Evolutionary conservation across 2,113 vertebrate species (phyloP), one percentile per base, ranked within the genome.

Genomic region (Lucifuga dentata): DNA sequence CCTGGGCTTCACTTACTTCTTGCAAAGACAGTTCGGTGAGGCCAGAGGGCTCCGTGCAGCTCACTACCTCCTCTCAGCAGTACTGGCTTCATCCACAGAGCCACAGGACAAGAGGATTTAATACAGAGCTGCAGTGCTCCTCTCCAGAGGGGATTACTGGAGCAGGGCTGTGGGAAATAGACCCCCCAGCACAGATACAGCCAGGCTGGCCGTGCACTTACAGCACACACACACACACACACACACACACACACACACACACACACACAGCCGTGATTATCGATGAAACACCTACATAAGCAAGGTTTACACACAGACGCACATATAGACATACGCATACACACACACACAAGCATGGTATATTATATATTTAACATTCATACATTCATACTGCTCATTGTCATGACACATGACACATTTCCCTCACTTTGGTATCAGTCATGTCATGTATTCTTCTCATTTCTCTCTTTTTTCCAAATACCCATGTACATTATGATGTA

Each of bases 101-200:
- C 83, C 76, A 80, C 55, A 13, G 81, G 80, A 85, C 84, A 86
- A 87, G 82, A 84, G 87, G 87, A 89, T 90, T 88, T 90, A 89
- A 85, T 76, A 78, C 80, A 80, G 78, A 87, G 84, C 84, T 36
- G 64, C 15, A 20, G 39, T 70, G 75, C 84, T 81, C 65, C 71
- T 83, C 86, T 90, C 75, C 86, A 86, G 78, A 84, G 76, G 81
- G 89, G 88, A 91, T 90, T 90, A 90, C 70, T 69, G 77, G 73
- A 77, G 81, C 85, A 70, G 52, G 70, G 66, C 78, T 78, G 58
- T 13, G 20, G 80, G 84, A 88, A 86, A 86, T 80, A 49, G 73
- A 86, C 73, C 68, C n/a, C 71, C 68, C 85, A 78, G 59, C 55
- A 80, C 76, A 24, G 62, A 73, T 63, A 59, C 45, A 83, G 73